phyloP scores from a whole-genome alignment of 30 jellyfish, hydroid and myxozoan genomes.

The Chironex yamaguchii region DNA sequence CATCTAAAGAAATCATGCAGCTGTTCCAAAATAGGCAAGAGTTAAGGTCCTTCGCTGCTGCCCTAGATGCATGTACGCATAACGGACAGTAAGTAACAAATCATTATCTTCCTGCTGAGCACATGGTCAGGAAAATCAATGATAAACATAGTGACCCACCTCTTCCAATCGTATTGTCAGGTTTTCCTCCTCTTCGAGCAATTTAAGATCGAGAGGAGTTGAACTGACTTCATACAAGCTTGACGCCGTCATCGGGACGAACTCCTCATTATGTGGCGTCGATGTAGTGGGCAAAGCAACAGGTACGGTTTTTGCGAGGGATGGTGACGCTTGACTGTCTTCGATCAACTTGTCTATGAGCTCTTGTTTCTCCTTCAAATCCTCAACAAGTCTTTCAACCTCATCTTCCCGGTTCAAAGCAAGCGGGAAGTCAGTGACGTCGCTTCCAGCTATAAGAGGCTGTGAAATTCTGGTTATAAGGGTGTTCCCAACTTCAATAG shows the following conservation, averaged over 20 bases:
- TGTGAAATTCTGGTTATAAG: slow-evolving; percentile 32
- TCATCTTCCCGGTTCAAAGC: slow-evolving; percentile 17
- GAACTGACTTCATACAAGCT: neutral
- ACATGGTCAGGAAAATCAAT: no score
- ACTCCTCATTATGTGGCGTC: no score
- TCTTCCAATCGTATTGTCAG: neutral
- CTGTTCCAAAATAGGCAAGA: no score
- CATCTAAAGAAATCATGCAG: no score
- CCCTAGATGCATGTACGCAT: no score
- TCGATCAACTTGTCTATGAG: slow-evolving; percentile 29
- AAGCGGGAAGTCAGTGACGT: neutral
- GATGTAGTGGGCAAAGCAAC: neutral
- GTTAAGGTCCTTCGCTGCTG: no score
- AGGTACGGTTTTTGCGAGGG: neutral
- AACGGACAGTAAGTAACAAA: no score
- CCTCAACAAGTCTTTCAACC: slow-evolving; percentile 44
- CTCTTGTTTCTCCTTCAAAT: slow-evolving; percentile 17
- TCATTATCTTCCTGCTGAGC: no score
- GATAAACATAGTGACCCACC: no score
- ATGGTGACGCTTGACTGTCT: neutral
- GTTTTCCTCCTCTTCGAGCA: neutral
- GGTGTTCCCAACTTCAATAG: slow-evolving; percentile 54
- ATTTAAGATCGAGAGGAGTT: neutral
- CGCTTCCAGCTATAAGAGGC: slow-evolving; percentile 31
- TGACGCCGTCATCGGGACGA: neutral